Base-by-base conservation (phyloP, 2,888 invertebrate genomes). In the Acrobasis repandana region DNA sequence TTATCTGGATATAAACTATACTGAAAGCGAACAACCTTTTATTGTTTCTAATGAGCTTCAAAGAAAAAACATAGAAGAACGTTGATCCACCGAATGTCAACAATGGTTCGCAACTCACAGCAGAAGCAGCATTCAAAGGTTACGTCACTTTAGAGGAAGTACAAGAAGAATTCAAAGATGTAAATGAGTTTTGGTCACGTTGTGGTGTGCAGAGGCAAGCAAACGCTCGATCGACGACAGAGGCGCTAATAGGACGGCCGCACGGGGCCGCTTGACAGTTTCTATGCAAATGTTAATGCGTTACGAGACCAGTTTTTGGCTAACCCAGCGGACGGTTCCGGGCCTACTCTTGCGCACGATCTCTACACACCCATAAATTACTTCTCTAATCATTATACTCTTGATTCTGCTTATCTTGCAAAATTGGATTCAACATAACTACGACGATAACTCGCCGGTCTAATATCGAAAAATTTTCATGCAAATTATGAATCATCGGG, bases 271-370 rank as follows among this genome's bases (percentile, higher is more conserved):
- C 81, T 75, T 86, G 90, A 89, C 91, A 90, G 90, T 91, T 90
- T 90, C 91, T 92, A 92, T 91, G 92, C 91, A 91, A 92, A 92
- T 92, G 85, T 81, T 81, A 83, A 85, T 86, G 85, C 89, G 88
- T 84, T 81, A 82, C 82, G 80, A 81, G 89, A 90, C 92, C 88
- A 89, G 91, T 92, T 91, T 83, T 86, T 79, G 85, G 80, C 80
- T 81, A 80, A 74, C 73, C 65, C 75, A 82, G 84, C 77, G 83
- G n/a, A n/a, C 28, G 28, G 88, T 90, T 90, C 91, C 90, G 90
- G 90, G 85, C 89, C 83, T 80, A 80, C 77, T 82, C 80, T 80
- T 77, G 79, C 74, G 71, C 80, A 70, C 83, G 71, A 79, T 79
- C 82, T 83, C 84, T 83, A 83, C 86, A 86, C 83, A 82, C 80